Evolutionary conservation across 2,888 invertebrate genomes (phyloP), one percentile per base, ranked within the genome.

Genomic region (Mycogona germanica): DNA sequence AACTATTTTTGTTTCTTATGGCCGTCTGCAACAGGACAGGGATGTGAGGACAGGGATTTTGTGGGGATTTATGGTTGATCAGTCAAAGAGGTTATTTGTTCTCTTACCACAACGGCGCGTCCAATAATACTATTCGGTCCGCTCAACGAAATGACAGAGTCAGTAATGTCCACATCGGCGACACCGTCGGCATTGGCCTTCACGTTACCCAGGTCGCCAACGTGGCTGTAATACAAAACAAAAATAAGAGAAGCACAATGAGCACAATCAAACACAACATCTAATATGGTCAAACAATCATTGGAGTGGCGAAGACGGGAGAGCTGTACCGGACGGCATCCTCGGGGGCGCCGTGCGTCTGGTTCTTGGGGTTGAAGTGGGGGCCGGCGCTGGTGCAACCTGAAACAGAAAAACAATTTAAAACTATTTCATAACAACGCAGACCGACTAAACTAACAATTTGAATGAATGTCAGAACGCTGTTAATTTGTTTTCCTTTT

Each of bases 381-480:
- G 87, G 75, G 0, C 95, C 96, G 32, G 95, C 91, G 37, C 89
- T 91, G n/a, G 83, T 87, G 71, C 96, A 96, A 1, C 74, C 73
- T 72, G 59, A 9, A 60, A 42, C n/a, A 19, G 25, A 51, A 52
- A 47, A 30, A 47, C 12, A 21, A 51, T 35, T 19, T 26, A 23
- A 21, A 23, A 23, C 21, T 14, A 25, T 41, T 5, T 7, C 23
- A 21, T 25, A 26, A 4, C 17, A 45, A 19, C 9, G 9, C 4
- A 21, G 21, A 35, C 35, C 2, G 9, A 17, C n/a, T 37, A 7
- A 38, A 37, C 49, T 29, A 46, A 14, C 47, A 28, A 30, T 28
- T 14, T 25, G n/a, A n/a, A n/a, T n/a, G n/a, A 21, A 38, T 3
- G 40, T 12, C 12, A 12, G 35, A 38, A 38, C 40, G 19, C 5